A percentile compares a stretch with the other conserved stretches of the same genome.
Evolutionary conservation across 1,140 invertebrate species (phyloP).

Genomic region (Drosophila tropicalis): DNA sequence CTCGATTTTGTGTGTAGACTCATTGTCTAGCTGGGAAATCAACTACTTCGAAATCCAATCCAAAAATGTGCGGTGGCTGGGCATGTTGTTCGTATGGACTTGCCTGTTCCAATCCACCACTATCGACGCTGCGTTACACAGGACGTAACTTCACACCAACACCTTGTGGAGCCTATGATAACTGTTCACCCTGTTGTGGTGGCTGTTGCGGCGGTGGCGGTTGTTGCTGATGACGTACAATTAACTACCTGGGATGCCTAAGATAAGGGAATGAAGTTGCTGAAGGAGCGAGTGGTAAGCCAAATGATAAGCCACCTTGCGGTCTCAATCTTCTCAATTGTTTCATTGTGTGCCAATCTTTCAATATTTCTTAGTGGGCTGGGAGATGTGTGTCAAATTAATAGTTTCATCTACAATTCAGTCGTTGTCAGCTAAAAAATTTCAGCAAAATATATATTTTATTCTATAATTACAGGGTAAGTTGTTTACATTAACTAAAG

Average conservation of each 20-base stretch:
- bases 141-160: conserved; percentile 63
- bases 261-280: conserved; percentile 9
- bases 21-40: conserved; percentile 26
- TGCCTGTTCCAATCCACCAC: conserved; percentile 61
- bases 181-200: conserved; percentile 37
- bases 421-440: conserved; percentile 19
- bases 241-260: neutral
- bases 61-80: conserved; percentile 70
- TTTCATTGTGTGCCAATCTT: neutral
- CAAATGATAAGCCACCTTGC: neutral
- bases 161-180: conserved; percentile 55
- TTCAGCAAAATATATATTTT: neutral
- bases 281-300: conserved; percentile 15
- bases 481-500: neutral
- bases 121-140: conserved; percentile 59
- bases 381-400: neutral
- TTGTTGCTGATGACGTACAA: neutral
- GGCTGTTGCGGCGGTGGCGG: conserved; percentile 26
- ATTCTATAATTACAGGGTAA: conserved; percentile 13
- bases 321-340: no score
- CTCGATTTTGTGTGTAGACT: conserved; percentile 35
- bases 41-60: neutral
- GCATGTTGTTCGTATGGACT: conserved; percentile 59
- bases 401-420: neutral
- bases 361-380: conserved; percentile 4